A percentile compares a stretch with the other conserved stretches of the same genome.
Conservation (phyloP, 2,888 invertebrate species). For the Limnephilus auricula region DNA sequence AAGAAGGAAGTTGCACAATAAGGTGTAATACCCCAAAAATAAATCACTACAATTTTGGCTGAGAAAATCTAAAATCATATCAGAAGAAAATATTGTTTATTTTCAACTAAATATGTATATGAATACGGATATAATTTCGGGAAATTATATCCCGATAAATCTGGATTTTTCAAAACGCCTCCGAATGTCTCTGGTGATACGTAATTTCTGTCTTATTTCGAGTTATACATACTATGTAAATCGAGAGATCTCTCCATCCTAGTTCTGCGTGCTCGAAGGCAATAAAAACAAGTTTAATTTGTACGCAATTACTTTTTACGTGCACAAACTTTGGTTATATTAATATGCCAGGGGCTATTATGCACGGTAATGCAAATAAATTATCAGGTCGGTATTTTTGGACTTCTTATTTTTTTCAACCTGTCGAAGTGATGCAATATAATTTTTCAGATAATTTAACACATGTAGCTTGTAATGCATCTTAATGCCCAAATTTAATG, state of each 20-base stretch:
- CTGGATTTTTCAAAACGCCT: too few relatives aligned
- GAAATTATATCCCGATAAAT: too few relatives aligned
- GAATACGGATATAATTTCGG: too few relatives aligned
- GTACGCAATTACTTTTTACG: conserved; percentile 1
- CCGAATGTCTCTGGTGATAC: neutral
- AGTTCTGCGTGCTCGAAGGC: neutral
- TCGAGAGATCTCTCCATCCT: neutral
- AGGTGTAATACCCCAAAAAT: too few relatives aligned
- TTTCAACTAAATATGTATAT: too few relatives aligned
- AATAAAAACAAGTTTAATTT: neutral
- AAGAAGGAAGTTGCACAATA: too few relatives aligned
- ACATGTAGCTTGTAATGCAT: neutral
- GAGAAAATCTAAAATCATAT: too few relatives aligned
- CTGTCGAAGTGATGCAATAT: neutral
- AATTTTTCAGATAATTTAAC: neutral
- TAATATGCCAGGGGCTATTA: neutral
- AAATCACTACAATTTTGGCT: too few relatives aligned
- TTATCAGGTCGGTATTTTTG: neutral
- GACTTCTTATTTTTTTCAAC: neutral
- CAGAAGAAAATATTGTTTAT: too few relatives aligned
- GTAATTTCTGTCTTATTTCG: neutral
- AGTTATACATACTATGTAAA: neutral
- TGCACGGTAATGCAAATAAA: conserved; percentile 2
- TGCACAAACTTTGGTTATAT: neutral
- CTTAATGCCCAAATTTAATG: neutral